Evolutionary conservation across 2,888 invertebrate genomes (phyloP), one percentile per base, ranked within the genome.

Genomic region (Synergus japonicus): DNA sequence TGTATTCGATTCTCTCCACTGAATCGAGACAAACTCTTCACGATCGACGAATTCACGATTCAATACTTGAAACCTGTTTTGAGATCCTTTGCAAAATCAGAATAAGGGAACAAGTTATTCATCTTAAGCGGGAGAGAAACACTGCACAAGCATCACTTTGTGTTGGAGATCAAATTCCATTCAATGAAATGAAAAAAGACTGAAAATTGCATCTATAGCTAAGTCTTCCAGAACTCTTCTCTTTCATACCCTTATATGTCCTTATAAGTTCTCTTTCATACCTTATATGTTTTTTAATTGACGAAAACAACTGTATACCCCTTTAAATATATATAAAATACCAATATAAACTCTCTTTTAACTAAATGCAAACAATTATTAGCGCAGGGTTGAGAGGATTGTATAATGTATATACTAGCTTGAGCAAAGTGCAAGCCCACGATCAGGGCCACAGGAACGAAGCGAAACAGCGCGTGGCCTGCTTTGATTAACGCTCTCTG

Each of bases 21-120:
- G 66, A 80, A 84, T 84, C 78, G 81, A 78, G 77, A 81, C 80
- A 79, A 77, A 79, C 81, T 81, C 78, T 79, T 77, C 43, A 65
- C 76, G 58, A 69, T 76, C 76, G 77, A 80, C 67, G 78, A 77
- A 69, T 78, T 76, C 22, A 63, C 76, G 43, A 43, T 79, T 66
- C 69, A 66, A 60, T 54, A 44, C 58, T 76, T 60, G 15, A 76
- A 73, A 69, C 49, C 54, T n/a, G 54, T 73, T 73, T 54, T 12
- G 18, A 43, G 5, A 44, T 43, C 10, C n/a, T 43, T 18, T 66
- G n/a, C 43, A 66, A n/a, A 66, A 66, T 66, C 43, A 4, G 43
- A 43, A 43, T 18, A 10, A 65, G 22, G 22, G 12, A 63, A 63
- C 13, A 63, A 63, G 22, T 22, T 63, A 5, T 44, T 66, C 18